Evolutionary conservation across 2,797 vertebrate genomes (phyloP).

Genomic region (Glyptemys insculpta): DNA sequence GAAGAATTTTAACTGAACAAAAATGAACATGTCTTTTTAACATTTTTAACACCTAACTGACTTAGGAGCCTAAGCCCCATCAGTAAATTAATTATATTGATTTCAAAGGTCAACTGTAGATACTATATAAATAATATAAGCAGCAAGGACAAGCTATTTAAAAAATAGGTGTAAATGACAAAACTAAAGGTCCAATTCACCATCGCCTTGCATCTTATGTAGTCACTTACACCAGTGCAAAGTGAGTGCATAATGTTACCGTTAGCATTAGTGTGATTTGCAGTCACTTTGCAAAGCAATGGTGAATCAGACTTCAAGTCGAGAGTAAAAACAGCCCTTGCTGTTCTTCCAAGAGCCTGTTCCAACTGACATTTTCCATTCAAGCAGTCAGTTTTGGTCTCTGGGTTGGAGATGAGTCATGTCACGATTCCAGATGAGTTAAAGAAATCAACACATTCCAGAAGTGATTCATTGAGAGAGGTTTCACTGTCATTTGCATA

Average conservation of each 20-base stretch:
- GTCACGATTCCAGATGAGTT: neutral
- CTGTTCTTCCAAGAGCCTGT: slow-evolving; percentile 5
- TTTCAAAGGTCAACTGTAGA: neutral
- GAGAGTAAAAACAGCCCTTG: neutral
- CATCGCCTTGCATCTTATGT: neutral
- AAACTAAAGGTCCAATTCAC: neutral
- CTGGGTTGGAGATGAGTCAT: slow-evolving; percentile 37
- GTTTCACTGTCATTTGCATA: slow-evolving; percentile 37
- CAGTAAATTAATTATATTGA: neutral
- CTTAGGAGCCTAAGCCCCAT: neutral
- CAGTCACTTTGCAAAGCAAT: neutral
- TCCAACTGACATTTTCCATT: neutral
- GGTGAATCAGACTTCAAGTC: slow-evolving; percentile 1
- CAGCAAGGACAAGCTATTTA: neutral
- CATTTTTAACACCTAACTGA: neutral
- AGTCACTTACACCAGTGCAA: neutral
- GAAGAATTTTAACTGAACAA: slow-evolving; percentile 28
- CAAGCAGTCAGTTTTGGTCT: slow-evolving; percentile 14
- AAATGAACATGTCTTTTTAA: neutral
- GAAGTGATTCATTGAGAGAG: slow-evolving; percentile 20
- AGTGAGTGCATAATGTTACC: neutral
- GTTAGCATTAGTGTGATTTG: neutral
- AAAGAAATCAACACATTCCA: neutral
- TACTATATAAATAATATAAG: neutral
- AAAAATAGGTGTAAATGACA: neutral